Evolutionary conservation across 37 sponge, comb jelly and placozoan species (phyloP), one percentile per base, ranked within the genome.

Genomic region (Halichondria panicea): DNA sequence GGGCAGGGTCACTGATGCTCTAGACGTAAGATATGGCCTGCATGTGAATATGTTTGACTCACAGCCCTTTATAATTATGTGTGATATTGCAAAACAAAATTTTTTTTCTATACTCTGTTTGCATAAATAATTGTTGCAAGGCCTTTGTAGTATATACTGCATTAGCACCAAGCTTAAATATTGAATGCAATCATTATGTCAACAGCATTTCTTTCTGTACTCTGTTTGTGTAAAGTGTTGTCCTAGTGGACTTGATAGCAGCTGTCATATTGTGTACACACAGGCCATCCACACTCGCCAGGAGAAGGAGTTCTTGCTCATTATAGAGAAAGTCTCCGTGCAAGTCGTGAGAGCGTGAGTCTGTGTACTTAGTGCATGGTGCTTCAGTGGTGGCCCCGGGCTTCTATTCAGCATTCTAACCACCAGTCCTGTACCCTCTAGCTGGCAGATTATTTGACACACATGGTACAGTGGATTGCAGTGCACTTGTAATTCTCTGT

Each of bases 281-380:
- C 63, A 88, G 83, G 83, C 63, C 4, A 59, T 84, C 4, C 72
- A 74, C 36, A 22, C 56, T 4, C 42, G 81, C 1, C 84, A 84
- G 85, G 65, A 84, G 66, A 70, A 48, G 37, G 91, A 90, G 53
- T 59, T 90, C 27, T 46, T 80, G 0, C 70, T 84, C 18, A 84
- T 90, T 5, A 46, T 90, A 0, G 85, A 90, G 57, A 79, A 74
- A 61, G 67, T 74, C 4, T 62, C 85, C 9, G 22, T 82, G 1
- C 77, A 76, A 71, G 79, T 88, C 19, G 46, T 53, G 22, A 42
- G 68, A 43, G n/a, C 48, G 77, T 82, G 53, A 64, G 27, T 15
- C 7, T n/a, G 8, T 11, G n/a, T 9, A 22, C 11, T 44, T 25
- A n/a, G 52, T 70, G 71, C 34, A 35, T 28, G 11, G 15, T 15